These are phyloP conservation scores for Argentina silus DNA, from an alignment of 2,797 vertebrate genomes.

Conservation along the genomic window DNA sequence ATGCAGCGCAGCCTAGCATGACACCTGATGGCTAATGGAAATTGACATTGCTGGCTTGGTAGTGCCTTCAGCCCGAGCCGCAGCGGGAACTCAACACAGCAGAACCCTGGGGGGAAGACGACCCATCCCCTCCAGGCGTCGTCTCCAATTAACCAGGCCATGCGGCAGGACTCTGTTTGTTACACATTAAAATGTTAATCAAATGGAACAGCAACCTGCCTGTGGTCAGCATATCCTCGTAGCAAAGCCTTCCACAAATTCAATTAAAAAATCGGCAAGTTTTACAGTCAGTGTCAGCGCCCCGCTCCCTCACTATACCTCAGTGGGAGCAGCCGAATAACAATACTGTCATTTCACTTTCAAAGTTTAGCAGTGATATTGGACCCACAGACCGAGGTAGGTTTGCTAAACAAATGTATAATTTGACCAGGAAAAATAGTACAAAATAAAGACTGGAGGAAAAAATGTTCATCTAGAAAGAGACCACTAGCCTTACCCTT, in stretches of 20 bases:
- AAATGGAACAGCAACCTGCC: slow-evolving; percentile 48
- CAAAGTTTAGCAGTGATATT: background rate
- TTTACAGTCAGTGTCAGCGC: slow-evolving; percentile 22
- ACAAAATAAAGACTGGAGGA: background rate
- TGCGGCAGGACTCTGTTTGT: slow-evolving; percentile 47
- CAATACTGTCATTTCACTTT: background rate
- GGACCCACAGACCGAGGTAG: background rate
- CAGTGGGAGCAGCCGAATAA: background rate
- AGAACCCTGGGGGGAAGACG: slow-evolving; percentile 28
- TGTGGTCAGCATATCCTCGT: slow-evolving; percentile 39
- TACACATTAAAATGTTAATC: slow-evolving; percentile 63
- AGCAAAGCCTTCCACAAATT: slow-evolving; percentile 25
- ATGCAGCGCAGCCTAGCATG: slow-evolving; percentile 39
- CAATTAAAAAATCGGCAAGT: slow-evolving; percentile 34
- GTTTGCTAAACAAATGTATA: background rate
- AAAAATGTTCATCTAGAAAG: too few relatives aligned
- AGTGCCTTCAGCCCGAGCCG: slow-evolving; percentile 32
- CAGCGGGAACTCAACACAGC: slow-evolving; percentile 40
- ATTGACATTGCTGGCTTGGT: slow-evolving; percentile 50
- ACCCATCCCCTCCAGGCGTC: slow-evolving; percentile 37
- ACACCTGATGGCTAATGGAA: slow-evolving; percentile 60
- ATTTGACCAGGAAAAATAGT: background rate
- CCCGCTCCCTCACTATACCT: background rate
- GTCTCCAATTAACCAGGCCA: slow-evolving; percentile 47
- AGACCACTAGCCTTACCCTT: background rate